These are phyloP conservation scores for Brachystomella parvula DNA, from an alignment of 1,140 invertebrate genomes.

Conservation along the genomic window DNA sequence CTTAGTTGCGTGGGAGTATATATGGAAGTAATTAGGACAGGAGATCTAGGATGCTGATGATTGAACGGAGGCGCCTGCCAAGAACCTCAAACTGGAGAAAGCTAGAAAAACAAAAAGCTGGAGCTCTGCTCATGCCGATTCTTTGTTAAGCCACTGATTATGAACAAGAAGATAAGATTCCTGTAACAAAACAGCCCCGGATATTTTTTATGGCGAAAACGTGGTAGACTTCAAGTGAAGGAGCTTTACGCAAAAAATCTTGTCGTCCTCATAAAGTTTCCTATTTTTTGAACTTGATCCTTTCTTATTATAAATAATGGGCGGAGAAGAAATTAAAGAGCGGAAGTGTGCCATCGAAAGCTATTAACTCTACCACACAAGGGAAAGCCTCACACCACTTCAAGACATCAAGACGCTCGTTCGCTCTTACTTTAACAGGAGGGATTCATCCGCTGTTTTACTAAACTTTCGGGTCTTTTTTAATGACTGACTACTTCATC, in stretches of 20 bases:
- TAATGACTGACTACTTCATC: no score
- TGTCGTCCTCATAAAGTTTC: background rate
- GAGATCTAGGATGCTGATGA: background rate
- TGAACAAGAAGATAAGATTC: conserved; percentile 1
- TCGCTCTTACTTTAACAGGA: no score
- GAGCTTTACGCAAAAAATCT: background rate
- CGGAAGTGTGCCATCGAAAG: conserved; percentile 27
- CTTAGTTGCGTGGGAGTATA: background rate
- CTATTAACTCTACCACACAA: conserved; percentile 4
- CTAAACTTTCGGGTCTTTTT: no score
- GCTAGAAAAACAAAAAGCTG: background rate
- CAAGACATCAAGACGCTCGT: no score
- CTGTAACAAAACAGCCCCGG: conserved; percentile 13
- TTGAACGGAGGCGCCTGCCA: background rate
- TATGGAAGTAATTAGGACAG: conserved; percentile 5
- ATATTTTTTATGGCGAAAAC: background rate
- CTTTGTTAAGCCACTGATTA: no score
- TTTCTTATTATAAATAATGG: conserved; percentile 23
- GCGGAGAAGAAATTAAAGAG: conserved; percentile 24
- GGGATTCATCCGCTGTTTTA: no score
- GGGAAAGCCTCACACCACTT: no score
- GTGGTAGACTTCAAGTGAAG: background rate
- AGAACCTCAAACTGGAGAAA: background rate
- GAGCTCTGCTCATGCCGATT: conserved; percentile 1
- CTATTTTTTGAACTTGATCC: conserved; percentile 23